These are phyloP conservation scores for Cynopterus sphinx DNA, from an alignment of 2,797 vertebrate genomes.

Conservation along the genomic window DNA sequence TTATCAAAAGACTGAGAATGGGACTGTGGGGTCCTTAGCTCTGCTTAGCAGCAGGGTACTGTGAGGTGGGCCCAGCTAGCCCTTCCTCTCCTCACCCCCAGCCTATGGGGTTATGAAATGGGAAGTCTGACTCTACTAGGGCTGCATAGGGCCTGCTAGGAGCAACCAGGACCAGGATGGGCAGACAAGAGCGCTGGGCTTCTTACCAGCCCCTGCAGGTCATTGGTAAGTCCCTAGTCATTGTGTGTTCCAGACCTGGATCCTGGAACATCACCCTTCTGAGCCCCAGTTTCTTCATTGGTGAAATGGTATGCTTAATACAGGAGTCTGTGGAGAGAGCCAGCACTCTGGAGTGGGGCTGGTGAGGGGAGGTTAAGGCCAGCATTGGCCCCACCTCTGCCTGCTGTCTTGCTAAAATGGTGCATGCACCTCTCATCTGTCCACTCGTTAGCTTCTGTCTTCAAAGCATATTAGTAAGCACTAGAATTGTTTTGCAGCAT, in stretches of 20 bases:
- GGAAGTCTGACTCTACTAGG: not conserved
- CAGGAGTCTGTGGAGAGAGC: not conserved
- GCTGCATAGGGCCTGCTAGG: not conserved
- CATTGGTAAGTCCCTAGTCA: fast-evolving
- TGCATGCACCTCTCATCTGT: not conserved
- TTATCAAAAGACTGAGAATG: not conserved
- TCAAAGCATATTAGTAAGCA: not conserved
- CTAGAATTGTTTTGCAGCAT: not conserved
- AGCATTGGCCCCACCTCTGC: not conserved
- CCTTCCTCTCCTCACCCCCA: too few relatives aligned
- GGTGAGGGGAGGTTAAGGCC: not conserved
- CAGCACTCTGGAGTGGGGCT: not conserved
- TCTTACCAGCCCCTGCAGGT: not conserved
- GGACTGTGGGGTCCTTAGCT: too few relatives aligned
- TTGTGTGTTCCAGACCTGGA: not conserved
- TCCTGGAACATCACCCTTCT: not conserved
- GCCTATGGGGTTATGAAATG: not conserved
- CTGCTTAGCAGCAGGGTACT: not conserved
- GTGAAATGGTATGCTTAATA: not conserved
- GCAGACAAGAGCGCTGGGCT: not conserved
- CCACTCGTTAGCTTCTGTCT: not conserved
- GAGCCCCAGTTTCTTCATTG: not conserved
- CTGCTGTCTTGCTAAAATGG: not conserved
- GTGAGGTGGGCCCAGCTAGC: not conserved
- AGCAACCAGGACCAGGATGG: not conserved